Conservation (phyloP, 2,797 vertebrate genomes). For the Phrynocephalus forsythii region DNA sequence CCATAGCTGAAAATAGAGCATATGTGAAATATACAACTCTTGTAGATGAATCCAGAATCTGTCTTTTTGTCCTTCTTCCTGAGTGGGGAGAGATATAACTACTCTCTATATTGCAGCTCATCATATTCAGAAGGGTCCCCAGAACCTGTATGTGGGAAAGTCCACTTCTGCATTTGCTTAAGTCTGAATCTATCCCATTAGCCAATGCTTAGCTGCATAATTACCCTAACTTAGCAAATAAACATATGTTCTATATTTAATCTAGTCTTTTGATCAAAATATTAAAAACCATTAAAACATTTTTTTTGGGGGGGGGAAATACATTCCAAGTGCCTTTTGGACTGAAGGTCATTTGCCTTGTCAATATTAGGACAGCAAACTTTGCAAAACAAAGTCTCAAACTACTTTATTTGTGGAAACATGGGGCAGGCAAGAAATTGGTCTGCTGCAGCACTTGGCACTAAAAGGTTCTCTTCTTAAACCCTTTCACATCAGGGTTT, state of each 20-base stretch:
- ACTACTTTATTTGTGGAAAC: conserved; percentile 32
- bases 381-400: not conserved
- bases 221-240: not conserved
- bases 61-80: not conserved
- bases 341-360: not conserved
- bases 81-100: not conserved
- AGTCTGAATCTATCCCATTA: not conserved
- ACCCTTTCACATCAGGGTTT: no score
- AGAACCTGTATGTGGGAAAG: not conserved
- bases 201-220: not conserved
- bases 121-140: not conserved
- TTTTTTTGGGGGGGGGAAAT: not conserved
- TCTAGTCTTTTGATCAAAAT: not conserved
- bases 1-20: not conserved
- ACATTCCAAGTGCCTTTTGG: not conserved
- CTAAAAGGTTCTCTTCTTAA: no score
- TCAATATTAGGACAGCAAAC: conserved; percentile 25
- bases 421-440: not conserved
- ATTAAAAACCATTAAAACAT: not conserved
- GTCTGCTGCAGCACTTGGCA: no score
- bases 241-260: not conserved
- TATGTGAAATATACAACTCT: not conserved
- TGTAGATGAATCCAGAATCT: not conserved
- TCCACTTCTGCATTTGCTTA: not conserved
- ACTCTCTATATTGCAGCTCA: not conserved